Percentiles rank a stretch among this genome's conserved stretches.
Conservation (phyloP, 2,888 invertebrate species). For the Elysia crispata region DNA sequence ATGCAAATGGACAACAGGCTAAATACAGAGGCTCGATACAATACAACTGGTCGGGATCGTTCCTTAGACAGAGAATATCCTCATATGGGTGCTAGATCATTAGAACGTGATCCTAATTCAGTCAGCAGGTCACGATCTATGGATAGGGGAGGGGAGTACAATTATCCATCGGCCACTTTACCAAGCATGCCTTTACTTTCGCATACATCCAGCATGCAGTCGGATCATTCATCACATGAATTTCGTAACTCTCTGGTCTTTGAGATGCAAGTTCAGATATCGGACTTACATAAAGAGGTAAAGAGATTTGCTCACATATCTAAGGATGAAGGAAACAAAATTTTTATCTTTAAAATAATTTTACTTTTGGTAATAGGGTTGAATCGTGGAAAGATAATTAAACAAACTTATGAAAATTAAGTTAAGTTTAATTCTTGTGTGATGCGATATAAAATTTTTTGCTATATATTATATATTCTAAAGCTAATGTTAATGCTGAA, state of each 20-base stretch:
- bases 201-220: conserved; percentile 47
- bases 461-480: no score
- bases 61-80: conserved; percentile 82
- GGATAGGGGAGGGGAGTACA: conserved; percentile 66
- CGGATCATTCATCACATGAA: conserved; percentile 54
- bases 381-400: no score
- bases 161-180: conserved; percentile 51
- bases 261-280: conserved; percentile 85
- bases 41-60: conserved; percentile 78
- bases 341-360: no score
- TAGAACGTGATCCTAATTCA: conserved; percentile 71
- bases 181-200: conserved; percentile 47
- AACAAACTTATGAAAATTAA: no score
- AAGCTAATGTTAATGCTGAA: no score
- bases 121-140: conserved; percentile 68
- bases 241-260: conserved; percentile 72
- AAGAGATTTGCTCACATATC: background rate
- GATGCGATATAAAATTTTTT: no score
- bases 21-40: conserved; percentile 51
- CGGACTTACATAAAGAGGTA: conserved; percentile 92
- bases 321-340: no score
- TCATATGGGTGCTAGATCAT: conserved; percentile 74
- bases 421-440: no score
- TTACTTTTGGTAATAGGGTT: no score
- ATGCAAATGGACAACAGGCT: conserved; percentile 54